These are phyloP conservation scores for Sphenodon punctatus DNA, from an alignment of 2,797 vertebrate genomes.

Conservation along the genomic window DNA sequence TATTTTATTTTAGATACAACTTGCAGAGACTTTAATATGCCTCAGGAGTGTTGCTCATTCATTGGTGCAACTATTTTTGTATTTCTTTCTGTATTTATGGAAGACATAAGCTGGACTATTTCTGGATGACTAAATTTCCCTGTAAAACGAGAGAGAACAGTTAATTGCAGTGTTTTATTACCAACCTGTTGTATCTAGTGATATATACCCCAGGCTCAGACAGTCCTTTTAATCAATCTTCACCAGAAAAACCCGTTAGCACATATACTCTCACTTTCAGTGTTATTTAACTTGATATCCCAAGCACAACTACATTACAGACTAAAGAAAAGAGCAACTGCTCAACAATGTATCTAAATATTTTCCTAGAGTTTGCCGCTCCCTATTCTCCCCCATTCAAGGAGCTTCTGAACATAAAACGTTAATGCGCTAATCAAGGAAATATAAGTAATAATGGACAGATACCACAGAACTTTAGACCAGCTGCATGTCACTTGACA, in stretches of 20 bases:
- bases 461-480: not conserved
- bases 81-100: constrained; percentile 85
- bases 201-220: not conserved
- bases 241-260: not conserved
- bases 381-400: too few relatives aligned
- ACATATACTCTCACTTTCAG: not conserved
- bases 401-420: too few relatives aligned
- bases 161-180: constrained; percentile 16
- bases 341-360: not conserved
- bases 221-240: not conserved
- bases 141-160: constrained; percentile 68
- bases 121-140: constrained; percentile 92
- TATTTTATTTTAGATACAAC: constrained; percentile 12
- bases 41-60: constrained; percentile 49
- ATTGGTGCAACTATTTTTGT: constrained; percentile 49
- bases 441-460: not conserved
- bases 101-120: constrained; percentile 84
- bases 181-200: too few relatives aligned
- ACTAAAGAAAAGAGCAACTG: not conserved
- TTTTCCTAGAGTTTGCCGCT: not conserved
- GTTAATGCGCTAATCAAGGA: too few relatives aligned
- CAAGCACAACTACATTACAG: not conserved
- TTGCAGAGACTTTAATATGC: not conserved
- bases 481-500: not conserved
- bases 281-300: not conserved